Evolutionary conservation across 2,113 vertebrate species (phyloP).

Genomic region (Dipodomys merriami): DNA sequence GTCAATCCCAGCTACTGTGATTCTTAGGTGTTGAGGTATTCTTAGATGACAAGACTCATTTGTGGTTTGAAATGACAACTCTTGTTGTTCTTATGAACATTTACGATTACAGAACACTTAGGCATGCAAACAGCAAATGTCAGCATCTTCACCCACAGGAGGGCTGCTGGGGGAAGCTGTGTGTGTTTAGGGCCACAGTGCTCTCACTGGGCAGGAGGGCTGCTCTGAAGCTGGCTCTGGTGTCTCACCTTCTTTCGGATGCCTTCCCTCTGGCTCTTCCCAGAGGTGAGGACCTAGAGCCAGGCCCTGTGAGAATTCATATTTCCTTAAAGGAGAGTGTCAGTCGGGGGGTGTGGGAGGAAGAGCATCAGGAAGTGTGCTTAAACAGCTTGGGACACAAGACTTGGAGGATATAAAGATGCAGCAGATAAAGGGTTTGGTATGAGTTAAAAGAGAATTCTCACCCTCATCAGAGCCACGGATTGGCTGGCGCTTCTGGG

Average conservation of each 20-base stretch:
- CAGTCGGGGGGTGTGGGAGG: background rate
- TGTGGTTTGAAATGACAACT: constrained; percentile 27
- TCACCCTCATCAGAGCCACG: constrained; percentile 94
- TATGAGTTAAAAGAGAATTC: constrained; percentile 58
- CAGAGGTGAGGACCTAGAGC: background rate
- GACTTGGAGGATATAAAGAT: background rate
- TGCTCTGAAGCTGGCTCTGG: background rate
- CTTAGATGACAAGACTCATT: background rate
- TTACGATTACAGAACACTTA: background rate
- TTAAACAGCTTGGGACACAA: background rate
- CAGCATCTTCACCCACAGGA: background rate
- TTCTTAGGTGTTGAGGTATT: background rate
- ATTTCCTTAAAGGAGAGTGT: background rate
- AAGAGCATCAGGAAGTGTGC: background rate
- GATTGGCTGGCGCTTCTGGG: constrained; percentile 95
- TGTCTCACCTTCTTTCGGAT: background rate
- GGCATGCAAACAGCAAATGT: background rate
- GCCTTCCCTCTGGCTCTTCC: background rate
- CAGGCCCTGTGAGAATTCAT: background rate
- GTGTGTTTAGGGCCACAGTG: background rate
- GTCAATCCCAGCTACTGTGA: background rate
- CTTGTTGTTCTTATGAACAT: background rate
- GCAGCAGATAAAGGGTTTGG: accelerated
- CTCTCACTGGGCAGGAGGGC: background rate
- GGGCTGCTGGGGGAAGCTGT: background rate